A percentile compares a stretch with the other conserved stretches of the same genome.
phyloP scores from a whole-genome alignment of 2,888 invertebrate genomes.

The Gnatocerus cornutus region DNA sequence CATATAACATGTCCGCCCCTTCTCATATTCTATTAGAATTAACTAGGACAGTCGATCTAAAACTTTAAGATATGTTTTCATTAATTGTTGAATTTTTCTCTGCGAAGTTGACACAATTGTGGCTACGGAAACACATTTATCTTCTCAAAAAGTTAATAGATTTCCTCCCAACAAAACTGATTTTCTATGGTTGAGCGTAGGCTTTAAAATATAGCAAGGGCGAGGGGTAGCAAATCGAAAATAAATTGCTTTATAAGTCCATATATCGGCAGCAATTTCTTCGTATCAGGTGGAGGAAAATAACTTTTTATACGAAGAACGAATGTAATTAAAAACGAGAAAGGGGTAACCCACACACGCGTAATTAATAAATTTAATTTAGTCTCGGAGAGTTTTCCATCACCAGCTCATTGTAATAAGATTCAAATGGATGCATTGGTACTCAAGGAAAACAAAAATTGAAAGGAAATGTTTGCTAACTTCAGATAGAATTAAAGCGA shows the following conservation, averaged over 20 bases:
- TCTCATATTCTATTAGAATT: slow-evolving; percentile 51
- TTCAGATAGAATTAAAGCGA: slow-evolving; percentile 4
- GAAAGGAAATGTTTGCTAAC: slow-evolving; percentile 3
- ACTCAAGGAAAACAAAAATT: too few relatives aligned
- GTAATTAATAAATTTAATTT: too few relatives aligned
- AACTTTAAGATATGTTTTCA: neutral
- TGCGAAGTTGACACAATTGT: neutral
- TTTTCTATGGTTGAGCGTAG: slow-evolving; percentile 30
- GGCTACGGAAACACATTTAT: slow-evolving; percentile 4
- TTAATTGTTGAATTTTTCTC: too few relatives aligned
- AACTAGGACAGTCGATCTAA: slow-evolving; percentile 29
- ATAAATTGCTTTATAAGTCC: slow-evolving; percentile 35
- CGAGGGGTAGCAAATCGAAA: slow-evolving; percentile 23
- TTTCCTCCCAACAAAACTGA: slow-evolving; percentile 24
- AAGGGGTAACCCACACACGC: too few relatives aligned
- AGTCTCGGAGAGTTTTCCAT: too few relatives aligned
- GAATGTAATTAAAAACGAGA: too few relatives aligned
- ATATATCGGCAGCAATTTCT: slow-evolving; percentile 27
- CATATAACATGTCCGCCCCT: slow-evolving; percentile 54
- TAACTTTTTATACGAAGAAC: too few relatives aligned
- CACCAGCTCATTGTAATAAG: too few relatives aligned
- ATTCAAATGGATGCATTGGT: too few relatives aligned
- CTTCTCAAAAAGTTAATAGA: slow-evolving; percentile 27
- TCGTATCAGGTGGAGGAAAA: neutral
- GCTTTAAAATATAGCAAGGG: slow-evolving; percentile 34